Percentiles rank a stretch among this genome's conserved stretches.
Conservation (phyloP, 2,113 vertebrate species). For the Thymallus thymallus region DNA sequence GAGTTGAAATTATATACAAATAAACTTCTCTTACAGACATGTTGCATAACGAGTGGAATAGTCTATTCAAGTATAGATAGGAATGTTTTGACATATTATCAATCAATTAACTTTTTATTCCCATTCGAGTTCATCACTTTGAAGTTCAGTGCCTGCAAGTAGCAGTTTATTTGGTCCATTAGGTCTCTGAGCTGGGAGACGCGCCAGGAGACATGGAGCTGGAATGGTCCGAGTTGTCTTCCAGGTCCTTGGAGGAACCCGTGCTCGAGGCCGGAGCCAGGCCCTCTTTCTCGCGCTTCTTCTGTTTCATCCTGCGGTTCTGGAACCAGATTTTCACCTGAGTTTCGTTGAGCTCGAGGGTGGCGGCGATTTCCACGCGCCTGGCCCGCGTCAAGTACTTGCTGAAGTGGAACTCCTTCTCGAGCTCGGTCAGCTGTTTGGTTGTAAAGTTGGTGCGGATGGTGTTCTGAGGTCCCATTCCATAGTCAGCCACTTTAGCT, state of each 20-base stretch:
- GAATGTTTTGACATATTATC: slow-evolving; percentile 24
- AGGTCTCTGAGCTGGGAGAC: slow-evolving; percentile 84
- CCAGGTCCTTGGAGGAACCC: slow-evolving; percentile 73
- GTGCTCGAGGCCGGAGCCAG: slow-evolving; percentile 48
- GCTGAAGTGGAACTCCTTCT: slow-evolving; percentile 98
- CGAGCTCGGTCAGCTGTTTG: slow-evolving; percentile 93
- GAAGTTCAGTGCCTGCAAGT: slow-evolving; percentile 46
- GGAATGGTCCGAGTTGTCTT: slow-evolving; percentile 86
- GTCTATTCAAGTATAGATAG: background rate
- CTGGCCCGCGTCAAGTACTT: slow-evolving; percentile 94
- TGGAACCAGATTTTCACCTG: slow-evolving; percentile 99
- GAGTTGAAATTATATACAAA: slow-evolving; percentile 2
- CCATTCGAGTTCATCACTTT: background rate
- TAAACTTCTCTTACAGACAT: slow-evolving; percentile 26
- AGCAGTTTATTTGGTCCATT: slow-evolving; percentile 52
- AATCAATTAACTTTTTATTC: background rate
- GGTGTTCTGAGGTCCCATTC: slow-evolving; percentile 76
- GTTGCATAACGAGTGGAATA: slow-evolving; percentile 11
- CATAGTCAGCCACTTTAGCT: slow-evolving; percentile 85
- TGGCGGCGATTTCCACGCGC: slow-evolving; percentile 91
- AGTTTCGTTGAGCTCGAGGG: slow-evolving; percentile 92
- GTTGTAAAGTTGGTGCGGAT: slow-evolving; percentile 97
- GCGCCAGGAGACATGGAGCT: slow-evolving; percentile 88
- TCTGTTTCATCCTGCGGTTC: slow-evolving; percentile 97
- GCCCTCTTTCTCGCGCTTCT: slow-evolving; percentile 91